Conservation (phyloP, 2,113 vertebrate species). For the Galeopterus variegatus region DNA sequence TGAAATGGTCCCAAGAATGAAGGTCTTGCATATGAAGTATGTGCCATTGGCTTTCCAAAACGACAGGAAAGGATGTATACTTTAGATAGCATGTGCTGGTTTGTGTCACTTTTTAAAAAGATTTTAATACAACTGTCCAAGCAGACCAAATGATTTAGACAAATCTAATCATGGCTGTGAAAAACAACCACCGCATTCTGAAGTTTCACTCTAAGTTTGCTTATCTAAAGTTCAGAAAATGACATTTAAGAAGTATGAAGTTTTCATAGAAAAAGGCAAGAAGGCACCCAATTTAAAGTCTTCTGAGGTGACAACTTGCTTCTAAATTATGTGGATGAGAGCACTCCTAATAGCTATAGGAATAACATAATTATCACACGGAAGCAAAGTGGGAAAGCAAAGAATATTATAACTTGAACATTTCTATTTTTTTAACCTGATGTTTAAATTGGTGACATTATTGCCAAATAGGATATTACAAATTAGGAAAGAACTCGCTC, state of each 20-base stretch:
- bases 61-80: slow-evolving; percentile 88
- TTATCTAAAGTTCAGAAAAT: slow-evolving; percentile 62
- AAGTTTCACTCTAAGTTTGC: slow-evolving; percentile 32
- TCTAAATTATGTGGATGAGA: slow-evolving; percentile 24
- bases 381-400: not conserved
- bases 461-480: not conserved
- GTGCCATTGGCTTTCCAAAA: slow-evolving; percentile 82
- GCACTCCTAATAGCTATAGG: not conserved
- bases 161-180: slow-evolving; percentile 65
- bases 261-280: slow-evolving; percentile 60
- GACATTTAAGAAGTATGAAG: slow-evolving; percentile 67
- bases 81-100: slow-evolving; percentile 88
- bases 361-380: not conserved
- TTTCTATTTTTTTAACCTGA: slow-evolving; percentile 47
- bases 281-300: not conserved
- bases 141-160: slow-evolving; percentile 72
- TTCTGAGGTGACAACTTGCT: slow-evolving; percentile 45
- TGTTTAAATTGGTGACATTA: slow-evolving; percentile 59
- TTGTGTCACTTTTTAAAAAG: slow-evolving; percentile 85
- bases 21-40: slow-evolving; percentile 76
- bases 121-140: slow-evolving; percentile 84
- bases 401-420: not conserved
- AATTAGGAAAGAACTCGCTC: not conserved
- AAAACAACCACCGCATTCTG: slow-evolving; percentile 56
- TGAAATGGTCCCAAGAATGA: slow-evolving; percentile 74